These are phyloP conservation scores for Tetrapedia diversipes DNA, from an alignment of 2,888 invertebrate genomes.

Conservation along the genomic window DNA sequence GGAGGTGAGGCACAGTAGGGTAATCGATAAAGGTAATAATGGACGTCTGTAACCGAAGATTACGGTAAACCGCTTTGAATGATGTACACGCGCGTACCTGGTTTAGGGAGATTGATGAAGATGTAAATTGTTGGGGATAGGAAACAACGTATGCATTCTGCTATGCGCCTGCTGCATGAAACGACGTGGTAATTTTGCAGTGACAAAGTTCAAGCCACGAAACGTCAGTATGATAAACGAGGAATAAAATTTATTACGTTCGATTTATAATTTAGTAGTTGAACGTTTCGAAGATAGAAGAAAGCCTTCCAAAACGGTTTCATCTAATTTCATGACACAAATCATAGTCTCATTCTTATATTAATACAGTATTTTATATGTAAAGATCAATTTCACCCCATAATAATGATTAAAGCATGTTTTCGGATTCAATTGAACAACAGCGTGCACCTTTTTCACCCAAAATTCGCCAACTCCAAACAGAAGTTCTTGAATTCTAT, in stretches of 20 bases:
- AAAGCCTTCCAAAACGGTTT: too few species aligned
- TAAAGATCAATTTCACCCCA: too few species aligned
- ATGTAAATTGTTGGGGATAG: slow-evolving; percentile 29
- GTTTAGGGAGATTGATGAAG: slow-evolving; percentile 48
- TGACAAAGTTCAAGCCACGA: background rate
- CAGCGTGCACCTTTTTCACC: too few species aligned
- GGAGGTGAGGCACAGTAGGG: background rate
- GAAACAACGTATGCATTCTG: slow-evolving; percentile 6
- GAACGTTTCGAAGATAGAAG: too few species aligned
- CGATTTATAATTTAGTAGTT: too few species aligned
- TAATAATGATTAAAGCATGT: too few species aligned
- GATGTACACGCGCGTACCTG: slow-evolving; percentile 30
- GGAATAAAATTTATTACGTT: background rate
- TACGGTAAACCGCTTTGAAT: slow-evolving; percentile 55
- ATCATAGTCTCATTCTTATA: too few species aligned
- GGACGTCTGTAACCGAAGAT: slow-evolving; percentile 54
- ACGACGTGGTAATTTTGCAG: slow-evolving; percentile 17
- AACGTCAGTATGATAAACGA: background rate
- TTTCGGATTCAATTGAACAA: too few species aligned
- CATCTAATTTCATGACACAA: too few species aligned
- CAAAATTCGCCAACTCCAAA: too few species aligned
- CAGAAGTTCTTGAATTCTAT: too few species aligned
- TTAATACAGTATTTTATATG: too few species aligned
- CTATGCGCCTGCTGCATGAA: background rate
- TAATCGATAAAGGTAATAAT: slow-evolving; percentile 52